A percentile compares a stretch with the other conserved stretches of the same genome.
phyloP scores from a whole-genome alignment of 2,113 vertebrate genomes.

The Tenebrosternarchus preto region DNA sequence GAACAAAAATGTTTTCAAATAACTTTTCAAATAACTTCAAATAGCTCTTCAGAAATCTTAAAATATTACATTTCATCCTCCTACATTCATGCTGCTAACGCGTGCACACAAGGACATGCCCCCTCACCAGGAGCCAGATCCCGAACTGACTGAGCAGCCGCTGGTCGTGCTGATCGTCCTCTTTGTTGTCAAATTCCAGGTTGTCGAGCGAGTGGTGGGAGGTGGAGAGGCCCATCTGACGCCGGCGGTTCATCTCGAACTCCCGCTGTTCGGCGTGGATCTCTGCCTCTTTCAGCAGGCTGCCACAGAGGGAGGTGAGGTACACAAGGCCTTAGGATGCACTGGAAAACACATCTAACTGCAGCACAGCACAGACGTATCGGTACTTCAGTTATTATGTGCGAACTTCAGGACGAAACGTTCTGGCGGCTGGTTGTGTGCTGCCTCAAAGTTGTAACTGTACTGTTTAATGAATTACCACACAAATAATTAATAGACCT shows the following conservation, averaged over 20 bases:
- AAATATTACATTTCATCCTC: background rate
- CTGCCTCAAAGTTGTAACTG: background rate
- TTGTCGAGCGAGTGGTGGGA: slow-evolving; percentile 97
- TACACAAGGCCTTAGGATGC: background rate
- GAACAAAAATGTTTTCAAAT: background rate
- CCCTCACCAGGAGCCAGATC: slow-evolving; percentile 95
- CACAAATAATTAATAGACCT: too few relatives aligned
- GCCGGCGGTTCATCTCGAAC: slow-evolving; percentile 88
- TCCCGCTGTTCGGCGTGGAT: slow-evolving; percentile 96
- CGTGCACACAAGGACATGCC: background rate
- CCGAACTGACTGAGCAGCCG: slow-evolving; percentile 97
- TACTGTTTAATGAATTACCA: background rate
- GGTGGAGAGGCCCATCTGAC: slow-evolving; percentile 94
- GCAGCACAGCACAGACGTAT: background rate
- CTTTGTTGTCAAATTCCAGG: slow-evolving; percentile 97
- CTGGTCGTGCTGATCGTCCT: slow-evolving; percentile 97
- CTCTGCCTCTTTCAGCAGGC: slow-evolving; percentile 96
- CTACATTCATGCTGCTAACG: background rate
- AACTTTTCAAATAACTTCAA: background rate
- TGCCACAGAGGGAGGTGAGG: slow-evolving; percentile 56
- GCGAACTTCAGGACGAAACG: too few relatives aligned
- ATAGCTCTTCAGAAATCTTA: background rate
- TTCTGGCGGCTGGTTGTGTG: background rate
- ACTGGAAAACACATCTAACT: background rate
- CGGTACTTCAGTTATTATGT: background rate